Base-by-base conservation (phyloP, 2,113 vertebrate genomes). In the Opisthocomus hoazin region DNA sequence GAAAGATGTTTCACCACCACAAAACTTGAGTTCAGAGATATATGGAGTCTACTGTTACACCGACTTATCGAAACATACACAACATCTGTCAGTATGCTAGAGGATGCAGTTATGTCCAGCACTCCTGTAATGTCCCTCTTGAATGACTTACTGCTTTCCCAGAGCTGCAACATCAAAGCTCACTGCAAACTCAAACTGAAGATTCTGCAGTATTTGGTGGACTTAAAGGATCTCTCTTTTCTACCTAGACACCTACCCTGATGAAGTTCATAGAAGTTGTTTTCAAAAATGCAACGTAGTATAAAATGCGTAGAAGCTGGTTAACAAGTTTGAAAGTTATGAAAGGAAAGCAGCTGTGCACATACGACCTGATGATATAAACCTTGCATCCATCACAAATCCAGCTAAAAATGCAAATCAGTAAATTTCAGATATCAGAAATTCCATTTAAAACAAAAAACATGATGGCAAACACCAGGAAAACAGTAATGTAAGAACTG, bases 241-340 rank as follows among this genome's bases (percentile, higher is more conserved):
- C 56, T 26, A 71, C n/a, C 11, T 37, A 82, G 5, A 18, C 41
- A 75, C 12, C 15, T 23, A 53, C n/a, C 0, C 0, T 39, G 27
- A 65, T 6, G 8, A 74, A 70, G 26, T 39, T 58, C 56, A 64
- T 2, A 24, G 13, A 51, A 87, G 75, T 4, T 0, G 32, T 41
- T 84, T 87, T 53, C 17, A 27, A 65, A 93, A 89, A 64, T 20
- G 3, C 61, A 79, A 81, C 41, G 45, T 48, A 56, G 0, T 18
- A 65, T 21, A 54, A 69, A 43, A 65, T 11, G 18, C 0, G 0
- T 10, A 80, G 15, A 84, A 69, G 18, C 14, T 56, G 32, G 22
- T 30, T 65, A 91, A 46, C 21, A 43, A 60, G 34, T 39, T 24
- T 46, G 29, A 9, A 58, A 69, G 4, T 46, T 46, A 57, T 3